phyloP scores from a whole-genome alignment of 2,113 vertebrate genomes.

The Lophura nycthemera region DNA sequence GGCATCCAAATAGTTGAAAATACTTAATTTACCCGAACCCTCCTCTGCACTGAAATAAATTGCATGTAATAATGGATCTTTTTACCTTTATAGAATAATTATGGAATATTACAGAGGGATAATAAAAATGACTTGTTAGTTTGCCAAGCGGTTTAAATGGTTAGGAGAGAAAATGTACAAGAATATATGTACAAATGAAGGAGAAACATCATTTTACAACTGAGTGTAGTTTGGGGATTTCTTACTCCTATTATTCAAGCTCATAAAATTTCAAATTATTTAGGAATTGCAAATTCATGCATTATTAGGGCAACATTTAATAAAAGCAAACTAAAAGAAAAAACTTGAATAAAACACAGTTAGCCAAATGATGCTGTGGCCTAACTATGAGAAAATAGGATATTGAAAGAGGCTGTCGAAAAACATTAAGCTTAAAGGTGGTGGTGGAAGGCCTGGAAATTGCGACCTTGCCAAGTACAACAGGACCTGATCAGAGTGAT shows the following conservation, averaged over 20 bases:
- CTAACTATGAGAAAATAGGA: too few species aligned
- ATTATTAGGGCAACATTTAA: too few species aligned
- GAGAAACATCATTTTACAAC: constrained; percentile 15
- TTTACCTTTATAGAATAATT: constrained; percentile 4
- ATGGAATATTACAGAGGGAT: not conserved
- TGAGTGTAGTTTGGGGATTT: not conserved
- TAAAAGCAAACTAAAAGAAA: too few species aligned
- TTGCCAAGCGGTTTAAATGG: constrained; percentile 1
- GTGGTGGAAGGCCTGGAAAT: too few species aligned
- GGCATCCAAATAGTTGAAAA: not conserved
- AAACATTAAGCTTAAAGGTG: too few species aligned
- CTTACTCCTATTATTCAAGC: not conserved
- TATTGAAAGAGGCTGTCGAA: too few species aligned
- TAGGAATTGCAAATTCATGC: too few species aligned
- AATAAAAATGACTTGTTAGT: not conserved
- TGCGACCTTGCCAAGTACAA: too few species aligned
- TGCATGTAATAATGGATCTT: not conserved
- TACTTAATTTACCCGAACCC: not conserved
- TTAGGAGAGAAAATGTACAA: not conserved
- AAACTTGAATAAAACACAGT: too few species aligned
- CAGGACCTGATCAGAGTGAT: too few species aligned
- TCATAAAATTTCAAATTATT: constrained; percentile 21
- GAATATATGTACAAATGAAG: constrained; percentile 7
- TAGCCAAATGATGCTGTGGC: too few species aligned
- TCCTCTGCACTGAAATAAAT: not conserved